These are phyloP conservation scores for Coregonus clupeaformis DNA, from an alignment of 2,113 vertebrate species.

Conservation along the genomic window DNA sequence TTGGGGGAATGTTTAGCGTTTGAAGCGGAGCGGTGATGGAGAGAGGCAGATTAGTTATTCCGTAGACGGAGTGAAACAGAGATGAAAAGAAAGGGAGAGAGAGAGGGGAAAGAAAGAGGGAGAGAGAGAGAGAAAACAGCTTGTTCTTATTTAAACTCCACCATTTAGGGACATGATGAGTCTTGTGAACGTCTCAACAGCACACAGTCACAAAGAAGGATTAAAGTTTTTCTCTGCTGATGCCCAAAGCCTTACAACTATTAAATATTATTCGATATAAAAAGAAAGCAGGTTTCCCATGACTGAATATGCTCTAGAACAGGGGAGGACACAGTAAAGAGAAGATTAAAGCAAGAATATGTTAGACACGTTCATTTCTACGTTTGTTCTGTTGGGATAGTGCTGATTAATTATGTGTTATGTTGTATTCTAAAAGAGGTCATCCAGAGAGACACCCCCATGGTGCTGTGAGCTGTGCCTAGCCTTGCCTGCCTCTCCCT, in stretches of 20 bases:
- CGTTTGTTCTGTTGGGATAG: too few species aligned
- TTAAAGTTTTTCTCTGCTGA: constrained; percentile 15
- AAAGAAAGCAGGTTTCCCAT: not conserved
- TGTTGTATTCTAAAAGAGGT: not conserved
- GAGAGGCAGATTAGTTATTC: not conserved
- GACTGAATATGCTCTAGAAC: too few species aligned
- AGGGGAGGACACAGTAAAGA: too few species aligned
- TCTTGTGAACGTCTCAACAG: constrained; percentile 15
- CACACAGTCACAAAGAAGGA: constrained; percentile 30
- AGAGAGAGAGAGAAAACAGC: too few species aligned
- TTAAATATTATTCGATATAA: not conserved
- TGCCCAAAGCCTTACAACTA: not conserved
- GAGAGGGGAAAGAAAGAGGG: constrained; percentile 15
- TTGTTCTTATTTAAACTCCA: too few species aligned
- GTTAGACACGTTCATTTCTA: not conserved
- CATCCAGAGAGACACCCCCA: constrained; percentile 29
- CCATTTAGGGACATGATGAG: too few species aligned
- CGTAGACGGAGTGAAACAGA: not conserved
- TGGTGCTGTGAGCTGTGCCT: constrained; percentile 52
- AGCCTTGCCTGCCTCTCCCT: constrained; percentile 58
- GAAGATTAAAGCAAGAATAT: not conserved
- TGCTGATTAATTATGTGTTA: not conserved
- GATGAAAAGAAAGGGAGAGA: not conserved
- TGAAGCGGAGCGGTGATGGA: not conserved
- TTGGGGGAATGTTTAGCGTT: not conserved